Evolutionary conservation across 64 coral and sea anemone genomes (phyloP).

Genomic region (Dendrophyllia cribrosa): DNA sequence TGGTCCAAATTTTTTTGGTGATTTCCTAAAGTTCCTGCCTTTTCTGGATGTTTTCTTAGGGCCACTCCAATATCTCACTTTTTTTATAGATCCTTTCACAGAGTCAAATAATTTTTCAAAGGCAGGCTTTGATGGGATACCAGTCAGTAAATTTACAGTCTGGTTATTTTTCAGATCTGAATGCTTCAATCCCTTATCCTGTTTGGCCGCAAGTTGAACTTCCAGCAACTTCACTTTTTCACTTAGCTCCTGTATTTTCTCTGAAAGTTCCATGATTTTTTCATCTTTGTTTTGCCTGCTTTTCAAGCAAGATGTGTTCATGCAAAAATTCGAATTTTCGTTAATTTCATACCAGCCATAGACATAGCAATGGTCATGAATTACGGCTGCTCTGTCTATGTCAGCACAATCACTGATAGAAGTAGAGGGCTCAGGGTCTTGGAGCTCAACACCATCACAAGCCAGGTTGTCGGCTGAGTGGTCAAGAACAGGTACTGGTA

Average conservation of each 20-base stretch:
- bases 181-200: slow-evolving; percentile 57
- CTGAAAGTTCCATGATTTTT: slow-evolving; percentile 48
- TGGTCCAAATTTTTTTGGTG: slow-evolving; percentile 55
- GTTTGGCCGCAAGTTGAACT: slow-evolving; percentile 59
- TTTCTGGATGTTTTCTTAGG: slow-evolving; percentile 62
- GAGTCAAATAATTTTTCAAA: slow-evolving; percentile 70
- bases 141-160: slow-evolving; percentile 62
- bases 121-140: slow-evolving; percentile 68
- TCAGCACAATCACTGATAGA: slow-evolving; percentile 48
- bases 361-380: slow-evolving; percentile 70
- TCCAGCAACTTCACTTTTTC: slow-evolving; percentile 46
- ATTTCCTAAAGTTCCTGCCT: slow-evolving; percentile 39
- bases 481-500: slow-evolving; percentile 54
- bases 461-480: slow-evolving; percentile 51
- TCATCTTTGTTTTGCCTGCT: slow-evolving; percentile 51
- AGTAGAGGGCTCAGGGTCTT: slow-evolving; percentile 45
- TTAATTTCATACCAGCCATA: slow-evolving; percentile 63
- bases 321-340: slow-evolving; percentile 52
- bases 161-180: slow-evolving; percentile 63
- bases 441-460: slow-evolving; percentile 54
- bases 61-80: slow-evolving; percentile 75
- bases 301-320: slow-evolving; percentile 63
- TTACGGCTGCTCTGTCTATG: slow-evolving; percentile 53
- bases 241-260: slow-evolving; percentile 65
- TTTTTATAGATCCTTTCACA: slow-evolving; percentile 69